Evolutionary conservation across 2,888 invertebrate genomes (phyloP).

Genomic region (Antheraea yamamai): DNA sequence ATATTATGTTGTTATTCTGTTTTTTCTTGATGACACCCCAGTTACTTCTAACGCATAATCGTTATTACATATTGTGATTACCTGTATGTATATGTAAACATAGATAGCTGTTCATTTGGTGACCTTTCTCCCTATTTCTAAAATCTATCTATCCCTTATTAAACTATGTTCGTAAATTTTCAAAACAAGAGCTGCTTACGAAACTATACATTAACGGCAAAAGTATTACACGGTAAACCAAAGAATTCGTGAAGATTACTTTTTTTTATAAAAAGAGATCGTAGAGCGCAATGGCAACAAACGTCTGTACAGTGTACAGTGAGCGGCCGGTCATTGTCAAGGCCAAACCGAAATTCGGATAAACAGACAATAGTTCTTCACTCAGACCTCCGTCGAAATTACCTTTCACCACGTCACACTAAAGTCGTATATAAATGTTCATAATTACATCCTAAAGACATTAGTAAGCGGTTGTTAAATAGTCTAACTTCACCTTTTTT

Average conservation of each 20-base stretch:
- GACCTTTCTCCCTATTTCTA: background rate
- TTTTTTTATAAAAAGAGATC: slow-evolving; percentile 36
- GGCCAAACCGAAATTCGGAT: slow-evolving; percentile 59
- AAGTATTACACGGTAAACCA: background rate
- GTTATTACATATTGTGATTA: no score
- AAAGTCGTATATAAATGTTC: slow-evolving; percentile 25
- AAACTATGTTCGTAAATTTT: no score
- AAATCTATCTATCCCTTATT: no score
- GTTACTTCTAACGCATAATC: no score
- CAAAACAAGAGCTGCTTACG: no score
- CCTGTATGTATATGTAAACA: no score
- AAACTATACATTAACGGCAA: background rate
- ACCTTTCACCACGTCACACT: slow-evolving; percentile 48
- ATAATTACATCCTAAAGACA: slow-evolving; percentile 24
- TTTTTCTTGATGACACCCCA: no score
- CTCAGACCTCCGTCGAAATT: slow-evolving; percentile 46
- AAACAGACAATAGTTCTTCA: slow-evolving; percentile 37
- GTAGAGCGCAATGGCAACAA: slow-evolving; percentile 58
- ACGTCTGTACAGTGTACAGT: slow-evolving; percentile 48
- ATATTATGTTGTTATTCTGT: no score
- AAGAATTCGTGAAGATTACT: background rate
- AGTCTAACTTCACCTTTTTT: slow-evolving; percentile 19
- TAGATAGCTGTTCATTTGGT: background rate
- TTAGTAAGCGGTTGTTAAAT: slow-evolving; percentile 10
- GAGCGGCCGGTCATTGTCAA: slow-evolving; percentile 79